Evolutionary conservation across 2,113 vertebrate species (phyloP), one percentile per base, ranked within the genome.

Genomic region (Carollia perspicillata): DNA sequence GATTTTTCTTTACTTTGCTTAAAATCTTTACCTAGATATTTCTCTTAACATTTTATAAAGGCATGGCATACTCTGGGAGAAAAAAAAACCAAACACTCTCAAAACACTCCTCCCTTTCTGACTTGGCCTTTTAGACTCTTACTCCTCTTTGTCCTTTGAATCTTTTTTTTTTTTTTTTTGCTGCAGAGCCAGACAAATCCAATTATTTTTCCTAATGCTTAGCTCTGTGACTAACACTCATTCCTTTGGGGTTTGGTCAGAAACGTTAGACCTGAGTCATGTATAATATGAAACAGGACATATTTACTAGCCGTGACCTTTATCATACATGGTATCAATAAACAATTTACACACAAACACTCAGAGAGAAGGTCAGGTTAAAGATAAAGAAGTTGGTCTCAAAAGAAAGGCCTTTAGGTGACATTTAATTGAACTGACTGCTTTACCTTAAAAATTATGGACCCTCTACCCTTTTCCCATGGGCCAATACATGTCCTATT

Each of bases 271-370:
- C 60, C 40, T 51, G 51, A 13, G 13, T 91, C 51, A 77, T 72
- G 40, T 83, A 72, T 55, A 80, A 63, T 72, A 66, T 40, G 51
- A 93, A 81, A 18, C 18, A 47, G 30, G 53, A 22, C 53, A 4
- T 78, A 79, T 93, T 91, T 94, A 93, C 47, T 53, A 47, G 30
- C 35, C 49, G 10, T 93, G 78, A 93, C 83, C 86, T 95, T 95
- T 94, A 89, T 91, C 68, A 72, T 28, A 49, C 37, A n/a, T 83
- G 65, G 33, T 42, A 78, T 91, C 92, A 66, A 63, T 86, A 86
- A 93, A 44, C 78, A 93, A 85, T 91, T 95, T 96, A 95, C 88
- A 94, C 47, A 37, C 16, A 49, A 44, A 66, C 17, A 42, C 11
- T 66, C 72, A 13, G 30, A 28, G 47, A 88, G 85, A 96, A 77